phyloP scores from a whole-genome alignment of 2,797 vertebrate species.

The Vultur gryphus region DNA sequence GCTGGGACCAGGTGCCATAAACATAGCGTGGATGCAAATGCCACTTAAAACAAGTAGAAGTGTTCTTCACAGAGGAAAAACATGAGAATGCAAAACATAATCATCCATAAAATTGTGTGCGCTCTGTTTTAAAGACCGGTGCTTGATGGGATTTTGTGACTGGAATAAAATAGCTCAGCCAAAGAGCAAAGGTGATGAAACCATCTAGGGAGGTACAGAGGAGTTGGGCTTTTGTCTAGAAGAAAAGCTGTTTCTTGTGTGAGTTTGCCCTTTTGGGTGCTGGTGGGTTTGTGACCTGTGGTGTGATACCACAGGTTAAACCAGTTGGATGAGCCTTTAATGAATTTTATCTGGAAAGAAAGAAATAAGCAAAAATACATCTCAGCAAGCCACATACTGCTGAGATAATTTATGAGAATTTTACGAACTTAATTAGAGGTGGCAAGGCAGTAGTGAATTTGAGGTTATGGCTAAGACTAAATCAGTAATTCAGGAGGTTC shows the following conservation, averaged over 20 bases:
- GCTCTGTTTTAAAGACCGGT: not conserved
- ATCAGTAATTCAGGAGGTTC: not conserved
- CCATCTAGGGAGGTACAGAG: not conserved
- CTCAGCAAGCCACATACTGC: not conserved
- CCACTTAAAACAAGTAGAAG: not conserved
- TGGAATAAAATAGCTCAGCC: not conserved
- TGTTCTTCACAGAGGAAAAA: not conserved
- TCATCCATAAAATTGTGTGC: not conserved
- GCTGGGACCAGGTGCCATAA: not conserved
- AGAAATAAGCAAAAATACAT: not conserved
- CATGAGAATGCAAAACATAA: not conserved
- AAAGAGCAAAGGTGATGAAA: not conserved
- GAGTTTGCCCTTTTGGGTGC: not conserved
- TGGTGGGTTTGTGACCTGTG: not conserved
- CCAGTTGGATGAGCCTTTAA: not conserved
- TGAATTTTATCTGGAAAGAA: not conserved
- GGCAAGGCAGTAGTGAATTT: not conserved
- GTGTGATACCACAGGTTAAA: not conserved
- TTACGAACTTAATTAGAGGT: not conserved
- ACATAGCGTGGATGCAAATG: not conserved
- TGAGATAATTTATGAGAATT: not conserved
- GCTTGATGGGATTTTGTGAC: not conserved
- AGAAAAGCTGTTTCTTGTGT: not conserved
- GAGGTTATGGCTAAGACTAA: not conserved
- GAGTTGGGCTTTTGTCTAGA: not conserved